Conservation (phyloP, 2,797 vertebrate species). For the Acipenser ruthenus region DNA sequence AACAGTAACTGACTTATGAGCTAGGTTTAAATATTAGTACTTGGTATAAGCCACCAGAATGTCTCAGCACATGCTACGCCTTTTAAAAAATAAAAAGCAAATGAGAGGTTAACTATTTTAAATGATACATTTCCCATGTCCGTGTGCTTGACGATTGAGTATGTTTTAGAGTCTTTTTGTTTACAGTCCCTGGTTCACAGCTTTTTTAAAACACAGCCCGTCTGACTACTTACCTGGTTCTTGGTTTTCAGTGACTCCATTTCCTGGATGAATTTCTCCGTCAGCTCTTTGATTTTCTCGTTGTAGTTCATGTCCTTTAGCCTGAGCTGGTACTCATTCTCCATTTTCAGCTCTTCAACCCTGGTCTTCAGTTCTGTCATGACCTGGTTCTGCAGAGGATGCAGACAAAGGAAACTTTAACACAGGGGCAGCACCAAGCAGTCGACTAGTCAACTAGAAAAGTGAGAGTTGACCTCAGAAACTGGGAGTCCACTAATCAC, state of each 20-base stretch:
- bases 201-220: neutral
- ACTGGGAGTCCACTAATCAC: no score
- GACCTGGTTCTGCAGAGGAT: slow-evolving; percentile 60
- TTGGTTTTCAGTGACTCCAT: slow-evolving; percentile 66
- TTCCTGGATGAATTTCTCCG: slow-evolving; percentile 72
- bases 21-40: no score
- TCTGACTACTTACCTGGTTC: slow-evolving; percentile 63
- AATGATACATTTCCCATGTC: no score
- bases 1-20: no score
- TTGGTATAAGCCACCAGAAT: no score
- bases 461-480: neutral
- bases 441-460: neutral
- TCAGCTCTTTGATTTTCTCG: slow-evolving; percentile 77
- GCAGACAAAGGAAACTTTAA: neutral
- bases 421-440: neutral
- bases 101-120: no score
- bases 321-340: slow-evolving; percentile 79
- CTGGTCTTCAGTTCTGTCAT: slow-evolving; percentile 75
- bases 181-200: no score
- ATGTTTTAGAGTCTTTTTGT: no score
- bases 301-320: slow-evolving; percentile 80
- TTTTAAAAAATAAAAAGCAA: no score
- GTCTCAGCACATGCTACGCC: no score
- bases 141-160: no score
- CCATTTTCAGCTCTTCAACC: slow-evolving; percentile 79